Evolutionary conservation across 2,113 vertebrate genomes (phyloP).

Genomic region (Amia ocellicauda): DNA sequence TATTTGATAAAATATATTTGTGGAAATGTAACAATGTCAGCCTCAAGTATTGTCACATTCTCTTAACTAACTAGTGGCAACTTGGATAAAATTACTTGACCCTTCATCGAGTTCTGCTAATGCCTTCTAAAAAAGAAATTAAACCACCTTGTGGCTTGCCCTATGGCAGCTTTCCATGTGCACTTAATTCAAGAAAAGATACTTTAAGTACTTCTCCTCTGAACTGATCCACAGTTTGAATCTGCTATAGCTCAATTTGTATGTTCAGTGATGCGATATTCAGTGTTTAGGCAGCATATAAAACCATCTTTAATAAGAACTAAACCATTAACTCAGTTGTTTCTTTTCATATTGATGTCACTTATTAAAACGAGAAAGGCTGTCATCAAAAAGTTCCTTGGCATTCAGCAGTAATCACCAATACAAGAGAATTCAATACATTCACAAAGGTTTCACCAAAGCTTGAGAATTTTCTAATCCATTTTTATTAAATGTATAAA

Average conservation of each 20-base stretch:
- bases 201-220: slow-evolving; percentile 73
- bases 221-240: slow-evolving; percentile 67
- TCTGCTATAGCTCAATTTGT: slow-evolving; percentile 45
- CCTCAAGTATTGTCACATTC: slow-evolving; percentile 66
- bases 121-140: slow-evolving; percentile 83
- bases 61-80: slow-evolving; percentile 76
- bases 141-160: slow-evolving; percentile 69
- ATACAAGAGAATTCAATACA: too few species aligned
- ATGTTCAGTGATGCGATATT: slow-evolving; percentile 23
- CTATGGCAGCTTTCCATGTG: slow-evolving; percentile 60
- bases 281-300: not conserved
- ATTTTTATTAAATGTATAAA: too few species aligned
- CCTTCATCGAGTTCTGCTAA: slow-evolving; percentile 86
- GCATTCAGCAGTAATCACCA: too few species aligned
- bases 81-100: slow-evolving; percentile 86
- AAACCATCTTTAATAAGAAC: not conserved
- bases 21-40: slow-evolving; percentile 47
- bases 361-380: not conserved
- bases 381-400: too few species aligned
- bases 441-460: too few species aligned
- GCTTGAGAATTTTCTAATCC: too few species aligned
- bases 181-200: slow-evolving; percentile 82
- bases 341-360: not conserved
- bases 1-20: slow-evolving; percentile 52
- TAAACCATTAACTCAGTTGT: not conserved